Evolutionary conservation across 1,140 invertebrate species (phyloP), one percentile per base, ranked within the genome.

Genomic region (Leucophenga varia): DNA sequence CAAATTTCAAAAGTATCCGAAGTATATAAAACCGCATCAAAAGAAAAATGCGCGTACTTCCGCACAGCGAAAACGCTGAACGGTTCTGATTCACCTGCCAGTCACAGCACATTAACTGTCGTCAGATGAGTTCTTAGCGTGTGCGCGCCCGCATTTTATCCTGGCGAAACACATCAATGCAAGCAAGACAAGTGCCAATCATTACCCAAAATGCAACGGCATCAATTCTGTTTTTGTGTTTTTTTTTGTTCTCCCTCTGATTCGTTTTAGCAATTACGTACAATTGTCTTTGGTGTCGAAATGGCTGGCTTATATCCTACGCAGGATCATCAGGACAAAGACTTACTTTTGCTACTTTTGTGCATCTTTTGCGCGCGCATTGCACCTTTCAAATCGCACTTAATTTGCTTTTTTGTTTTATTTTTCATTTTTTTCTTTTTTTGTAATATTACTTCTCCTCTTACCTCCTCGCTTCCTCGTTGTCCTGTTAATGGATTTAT

Each of bases 401-500:
- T 57, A 36, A 38, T 51, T 53, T 36, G 48, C 17, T 13, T 41
- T 45, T 41, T 13, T 49, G 20, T 48, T 47, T 45, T 42, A 6
- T 25, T 25, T 10, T 25, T 25, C 10, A 5, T 5, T 25, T 6
- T 25, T 25, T 25, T 6, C 10, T 25, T 25, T 25, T 6, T 25
- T 6, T 25, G 22, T 25, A 6, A 5, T 5, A 25, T 5, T 25
- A 10, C 22, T 25, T 25, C 22, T 10, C 22, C 22, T 5, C 22
- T 41, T 38, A 35, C 16, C 34, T 37, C 43, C 45, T 43, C n/a
- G 35, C 30, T 44, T 30, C 52, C 43, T 52, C 50, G 43, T 56
- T 58, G 43, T 35, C 47, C 31, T 57, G 56, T 64, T 67, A 67
- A 67, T 67, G 63, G 63, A 67, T 63, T 67, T 67, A 67, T 67